Conservation (phyloP, 2,888 invertebrate species). For the Nemotelus nigrinus region DNA sequence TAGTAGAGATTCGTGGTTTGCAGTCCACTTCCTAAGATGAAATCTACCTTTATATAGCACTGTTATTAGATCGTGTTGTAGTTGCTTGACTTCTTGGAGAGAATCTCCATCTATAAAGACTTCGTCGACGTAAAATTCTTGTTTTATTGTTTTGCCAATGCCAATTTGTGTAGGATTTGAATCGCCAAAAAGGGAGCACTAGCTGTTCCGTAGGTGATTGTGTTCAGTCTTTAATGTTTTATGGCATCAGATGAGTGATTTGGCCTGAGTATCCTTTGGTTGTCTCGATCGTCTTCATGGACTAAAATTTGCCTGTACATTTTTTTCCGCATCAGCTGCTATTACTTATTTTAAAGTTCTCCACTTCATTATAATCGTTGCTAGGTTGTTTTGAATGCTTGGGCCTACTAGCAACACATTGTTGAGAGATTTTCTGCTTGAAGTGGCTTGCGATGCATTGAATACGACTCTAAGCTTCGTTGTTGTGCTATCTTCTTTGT, state of each 20-base stretch:
- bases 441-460: conserved; percentile 14
- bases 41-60: conserved; percentile 20
- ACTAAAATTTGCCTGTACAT: conserved; percentile 47
- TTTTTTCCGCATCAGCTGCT: conserved; percentile 45
- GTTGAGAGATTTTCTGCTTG: conserved; percentile 29
- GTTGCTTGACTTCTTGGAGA: neutral
- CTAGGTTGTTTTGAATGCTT: conserved; percentile 40
- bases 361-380: conserved; percentile 38
- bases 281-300: conserved; percentile 31
- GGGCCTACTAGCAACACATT: conserved; percentile 33
- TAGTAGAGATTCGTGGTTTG: conserved; percentile 2
- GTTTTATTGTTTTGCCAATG: conserved; percentile 4
- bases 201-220: conserved; percentile 44
- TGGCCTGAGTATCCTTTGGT: conserved; percentile 46
- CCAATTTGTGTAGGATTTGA: conserved; percentile 33
- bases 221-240: conserved; percentile 35
- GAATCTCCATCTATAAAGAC: conserved; percentile 27
- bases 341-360: conserved; percentile 34
- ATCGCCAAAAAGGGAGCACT: conserved; percentile 44
- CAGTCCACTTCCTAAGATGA: conserved; percentile 31
- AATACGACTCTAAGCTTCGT: conserved; percentile 44
- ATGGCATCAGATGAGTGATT: neutral
- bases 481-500: conserved; percentile 33
- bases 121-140: conserved; percentile 49
- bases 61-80: conserved; percentile 1